Evolutionary conservation across 2,797 vertebrate species (phyloP).

Genomic region (Microtus obscurus): DNA sequence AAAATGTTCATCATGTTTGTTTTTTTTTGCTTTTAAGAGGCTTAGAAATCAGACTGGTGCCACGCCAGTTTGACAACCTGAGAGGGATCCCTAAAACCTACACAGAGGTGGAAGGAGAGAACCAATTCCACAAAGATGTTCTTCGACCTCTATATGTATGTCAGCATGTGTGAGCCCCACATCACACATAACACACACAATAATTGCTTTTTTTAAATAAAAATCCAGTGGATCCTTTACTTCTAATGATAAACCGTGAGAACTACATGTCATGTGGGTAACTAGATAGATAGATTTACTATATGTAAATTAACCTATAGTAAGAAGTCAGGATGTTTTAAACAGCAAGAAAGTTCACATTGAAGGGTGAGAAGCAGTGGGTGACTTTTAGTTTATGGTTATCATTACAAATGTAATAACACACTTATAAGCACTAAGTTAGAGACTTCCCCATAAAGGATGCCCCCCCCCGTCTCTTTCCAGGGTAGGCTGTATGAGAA

Average conservation of each 20-base stretch:
- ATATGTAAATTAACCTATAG: neutral
- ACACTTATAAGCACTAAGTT: constrained; percentile 40
- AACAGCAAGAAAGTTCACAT: neutral
- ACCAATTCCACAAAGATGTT: neutral
- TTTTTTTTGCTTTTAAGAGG: constrained; percentile 50
- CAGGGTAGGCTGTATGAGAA: neutral
- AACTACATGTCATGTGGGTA: neutral
- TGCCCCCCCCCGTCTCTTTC: neutral
- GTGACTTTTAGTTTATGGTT: constrained; percentile 1
- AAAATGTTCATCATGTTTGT: neutral
- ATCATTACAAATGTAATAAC: neutral
- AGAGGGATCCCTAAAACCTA: neutral
- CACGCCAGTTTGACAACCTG: neutral
- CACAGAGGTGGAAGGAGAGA: neutral
- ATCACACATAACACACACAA: neutral
- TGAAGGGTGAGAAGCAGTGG: neutral
- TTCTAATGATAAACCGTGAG: constrained; percentile 12
- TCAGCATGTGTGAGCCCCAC: neutral
- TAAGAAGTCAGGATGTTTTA: neutral
- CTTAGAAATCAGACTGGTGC: constrained; percentile 3
- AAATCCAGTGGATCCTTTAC: neutral
- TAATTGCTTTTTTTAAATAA: neutral
- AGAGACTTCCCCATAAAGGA: neutral
- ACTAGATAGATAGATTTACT: neutral
- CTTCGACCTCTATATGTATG: neutral